Evolutionary conservation across 1,140 invertebrate genomes (phyloP).

Genomic region (Drepana arcuata): DNA sequence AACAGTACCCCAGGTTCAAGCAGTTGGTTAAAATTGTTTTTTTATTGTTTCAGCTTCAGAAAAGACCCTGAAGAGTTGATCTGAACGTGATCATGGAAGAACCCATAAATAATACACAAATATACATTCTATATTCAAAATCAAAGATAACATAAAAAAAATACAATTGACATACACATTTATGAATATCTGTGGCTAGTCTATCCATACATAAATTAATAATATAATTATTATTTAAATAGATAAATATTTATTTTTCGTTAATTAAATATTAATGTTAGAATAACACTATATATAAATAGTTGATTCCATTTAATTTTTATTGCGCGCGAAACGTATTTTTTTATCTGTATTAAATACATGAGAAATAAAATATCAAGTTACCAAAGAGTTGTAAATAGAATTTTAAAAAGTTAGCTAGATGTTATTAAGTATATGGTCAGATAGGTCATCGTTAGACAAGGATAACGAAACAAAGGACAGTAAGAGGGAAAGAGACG

Average conservation of each 20-base stretch:
- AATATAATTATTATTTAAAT: conserved; percentile 1
- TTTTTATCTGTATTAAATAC: conserved; percentile 17
- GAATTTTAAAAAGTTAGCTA: conserved; percentile 15
- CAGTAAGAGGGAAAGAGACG: conserved; percentile 6
- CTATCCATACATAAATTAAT: not conserved
- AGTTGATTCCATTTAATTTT: conserved; percentile 18
- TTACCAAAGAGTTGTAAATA: conserved; percentile 28
- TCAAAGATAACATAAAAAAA: conserved; percentile 8
- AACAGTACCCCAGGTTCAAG: too few relatives aligned
- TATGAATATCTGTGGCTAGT: conserved; percentile 12
- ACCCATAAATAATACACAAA: conserved; percentile 9
- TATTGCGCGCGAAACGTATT: too few relatives aligned
- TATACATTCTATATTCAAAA: conserved; percentile 2
- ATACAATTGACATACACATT: conserved; percentile 3
- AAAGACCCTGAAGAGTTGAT: not conserved
- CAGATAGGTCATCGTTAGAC: conserved; percentile 1
- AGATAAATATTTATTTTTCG: conserved; percentile 16
- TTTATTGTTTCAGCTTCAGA: conserved; percentile 4
- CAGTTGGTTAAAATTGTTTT: not conserved
- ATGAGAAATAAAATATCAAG: conserved; percentile 9
- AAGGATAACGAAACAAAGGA: conserved; percentile 6
- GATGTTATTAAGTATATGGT: conserved; percentile 42
- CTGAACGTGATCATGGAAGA: conserved; percentile 20
- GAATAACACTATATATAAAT: conserved; percentile 11
- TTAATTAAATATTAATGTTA: conserved; percentile 10